Conservation (phyloP, 1,140 invertebrate genomes). For the Protaetia brevitarsis region DNA sequence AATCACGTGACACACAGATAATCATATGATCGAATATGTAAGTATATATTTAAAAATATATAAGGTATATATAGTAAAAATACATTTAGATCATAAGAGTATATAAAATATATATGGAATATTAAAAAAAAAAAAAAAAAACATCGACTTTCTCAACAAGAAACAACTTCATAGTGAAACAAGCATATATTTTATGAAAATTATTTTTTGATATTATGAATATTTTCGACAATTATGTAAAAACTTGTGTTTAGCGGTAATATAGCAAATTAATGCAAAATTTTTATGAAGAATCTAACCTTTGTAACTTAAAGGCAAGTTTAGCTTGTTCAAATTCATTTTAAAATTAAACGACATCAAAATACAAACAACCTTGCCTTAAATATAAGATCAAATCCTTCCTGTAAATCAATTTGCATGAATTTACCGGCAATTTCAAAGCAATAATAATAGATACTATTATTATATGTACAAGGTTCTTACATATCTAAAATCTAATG, state of each 20-base stretch:
- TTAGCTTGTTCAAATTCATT: too few species aligned
- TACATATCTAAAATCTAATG: not conserved
- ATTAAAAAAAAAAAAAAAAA: too few species aligned
- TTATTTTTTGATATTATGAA: not conserved
- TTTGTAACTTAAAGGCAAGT: too few species aligned
- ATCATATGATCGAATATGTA: not conserved
- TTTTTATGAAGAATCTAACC: not conserved
- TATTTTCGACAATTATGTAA: not conserved
- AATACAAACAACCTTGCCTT: too few species aligned
- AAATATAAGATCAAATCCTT: too few species aligned
- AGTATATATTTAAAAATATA: not conserved
- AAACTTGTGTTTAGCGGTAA: too few species aligned
- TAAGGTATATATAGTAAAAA: not conserved
- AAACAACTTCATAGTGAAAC: not conserved
- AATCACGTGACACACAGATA: not conserved
- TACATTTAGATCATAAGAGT: not conserved
- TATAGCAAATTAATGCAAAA: conserved; percentile 14
- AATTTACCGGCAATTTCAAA: conserved; percentile 9
- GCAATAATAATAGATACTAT: not conserved
- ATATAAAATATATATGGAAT: too few species aligned
- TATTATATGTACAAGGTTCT: not conserved
- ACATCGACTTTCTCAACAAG: not conserved
- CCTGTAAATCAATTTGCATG: too few species aligned
- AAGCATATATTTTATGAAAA: not conserved
- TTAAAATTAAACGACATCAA: too few species aligned